Conservation (phyloP, 1,140 invertebrate genomes). For the Bactericera cockerelli region DNA sequence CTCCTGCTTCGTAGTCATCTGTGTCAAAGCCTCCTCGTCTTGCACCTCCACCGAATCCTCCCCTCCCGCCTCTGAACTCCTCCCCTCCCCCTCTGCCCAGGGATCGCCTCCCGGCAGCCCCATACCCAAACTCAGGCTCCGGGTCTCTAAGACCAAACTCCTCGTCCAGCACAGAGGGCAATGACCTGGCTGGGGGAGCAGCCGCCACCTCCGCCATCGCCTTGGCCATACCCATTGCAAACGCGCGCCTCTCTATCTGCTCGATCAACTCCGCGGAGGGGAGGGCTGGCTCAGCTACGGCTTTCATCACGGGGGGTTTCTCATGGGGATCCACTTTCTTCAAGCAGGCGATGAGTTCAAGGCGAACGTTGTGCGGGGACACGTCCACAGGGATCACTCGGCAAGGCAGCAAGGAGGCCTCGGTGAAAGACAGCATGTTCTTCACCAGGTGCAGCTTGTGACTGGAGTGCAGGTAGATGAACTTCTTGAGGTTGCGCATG, state of each 20-base stretch:
- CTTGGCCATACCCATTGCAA: constrained; percentile 4
- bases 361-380: not conserved
- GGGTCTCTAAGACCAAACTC: too few species aligned
- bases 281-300: not conserved
- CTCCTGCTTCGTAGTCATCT: not conserved
- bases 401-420: not conserved
- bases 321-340: not conserved
- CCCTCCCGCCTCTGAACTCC: not conserved
- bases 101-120: too few species aligned
- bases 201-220: too few species aligned
- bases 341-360: not conserved
- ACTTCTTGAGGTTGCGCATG: not conserved
- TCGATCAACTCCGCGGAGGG: not conserved
- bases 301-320: too few species aligned
- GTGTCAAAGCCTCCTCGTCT: too few species aligned
- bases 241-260: not conserved
- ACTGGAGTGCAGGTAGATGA: constrained; percentile 6
- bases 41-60: not conserved
- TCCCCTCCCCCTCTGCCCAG: not conserved
- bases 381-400: not conserved
- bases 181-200: not conserved
- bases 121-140: too few species aligned
- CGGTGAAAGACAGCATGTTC: not conserved
- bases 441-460: not conserved
- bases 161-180: too few species aligned